Evolutionary conservation across 2,797 vertebrate species (phyloP).

Genomic region (Rhynchotus rufescens): DNA sequence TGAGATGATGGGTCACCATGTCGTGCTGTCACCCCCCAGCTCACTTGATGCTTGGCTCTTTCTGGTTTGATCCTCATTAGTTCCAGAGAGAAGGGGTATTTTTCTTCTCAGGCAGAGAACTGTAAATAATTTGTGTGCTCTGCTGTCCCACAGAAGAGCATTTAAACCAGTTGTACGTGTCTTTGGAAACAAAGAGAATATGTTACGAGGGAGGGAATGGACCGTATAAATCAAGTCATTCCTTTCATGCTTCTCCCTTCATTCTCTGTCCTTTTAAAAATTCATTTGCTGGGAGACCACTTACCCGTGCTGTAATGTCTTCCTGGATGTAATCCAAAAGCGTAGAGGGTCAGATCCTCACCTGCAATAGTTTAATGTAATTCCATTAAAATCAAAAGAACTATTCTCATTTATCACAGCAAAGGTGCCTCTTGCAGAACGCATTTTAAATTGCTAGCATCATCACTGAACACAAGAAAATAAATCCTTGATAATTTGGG

Average conservation of each 20-base stretch:
- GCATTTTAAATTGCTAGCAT: conserved; percentile 6
- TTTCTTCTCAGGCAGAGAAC: not conserved
- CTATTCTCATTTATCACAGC: not conserved
- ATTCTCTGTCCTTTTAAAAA: not conserved
- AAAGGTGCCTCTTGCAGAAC: not conserved
- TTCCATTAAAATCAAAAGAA: not conserved
- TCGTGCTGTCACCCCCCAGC: not conserved
- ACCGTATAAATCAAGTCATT: not conserved
- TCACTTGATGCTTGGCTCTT: not conserved
- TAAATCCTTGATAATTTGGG: not conserved
- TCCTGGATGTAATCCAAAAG: not conserved
- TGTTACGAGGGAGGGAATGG: not conserved
- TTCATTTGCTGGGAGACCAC: not conserved
- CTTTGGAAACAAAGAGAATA: not conserved
- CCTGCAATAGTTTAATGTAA: not conserved
- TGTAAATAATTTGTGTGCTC: not conserved
- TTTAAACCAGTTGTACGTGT: not conserved
- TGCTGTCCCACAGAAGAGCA: not conserved
- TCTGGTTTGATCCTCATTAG: not conserved
- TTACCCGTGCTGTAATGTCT: not conserved
- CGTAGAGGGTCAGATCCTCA: not conserved
- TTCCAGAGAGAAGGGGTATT: not conserved
- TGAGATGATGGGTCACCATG: not conserved
- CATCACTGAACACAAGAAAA: not conserved
- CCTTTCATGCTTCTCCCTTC: not conserved